Evolutionary conservation across 2,113 vertebrate species (phyloP), one percentile per base, ranked within the genome.

Genomic region (Conger conger): DNA sequence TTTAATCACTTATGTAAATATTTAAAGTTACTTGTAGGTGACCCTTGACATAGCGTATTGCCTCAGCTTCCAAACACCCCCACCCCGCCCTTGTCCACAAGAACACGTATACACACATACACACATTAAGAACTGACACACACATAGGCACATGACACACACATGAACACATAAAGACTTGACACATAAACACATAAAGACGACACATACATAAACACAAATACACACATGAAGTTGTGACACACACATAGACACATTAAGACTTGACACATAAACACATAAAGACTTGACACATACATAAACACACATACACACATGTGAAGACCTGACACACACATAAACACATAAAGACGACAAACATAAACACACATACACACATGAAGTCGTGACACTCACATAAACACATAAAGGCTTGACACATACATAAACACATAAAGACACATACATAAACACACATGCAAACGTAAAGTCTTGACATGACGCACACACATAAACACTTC

Each of bases 1-100:
- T 94, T 94, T 91, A 95, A 95, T 94, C 91, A 90, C 92, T 94
- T 94, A 91, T 91, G 93, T 94, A 95, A 95, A 95, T 96, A 94
- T 95, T 95, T 95, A 92, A 92, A 42, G 90, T 93, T 93, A 89
- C 89, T 93, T 90, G 53, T 86, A 87, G 88, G 90, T 94, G 94
- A 96, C 93, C 94, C 93, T 91, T 86, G 86, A 87, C 94, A 93
- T 90, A 89, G 91, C 88, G 90, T 90, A 92, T 93, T 93, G 93
- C 93, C 91, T 91, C 86, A 91, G 92, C 88, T 90, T 84, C 86
- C 89, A 35, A n/a, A 15, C 20, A 57, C 83, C 50, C 2, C 60
- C 50, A 27, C 38, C 15, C 38, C 53, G 30, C 42, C 9, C 80
- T 84, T 88, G 90, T 91, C 92, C 89, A 36, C 53, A 33, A 4